phyloP scores from a whole-genome alignment of 2,797 vertebrate genomes.

The Enteromius thamalakanensis region DNA sequence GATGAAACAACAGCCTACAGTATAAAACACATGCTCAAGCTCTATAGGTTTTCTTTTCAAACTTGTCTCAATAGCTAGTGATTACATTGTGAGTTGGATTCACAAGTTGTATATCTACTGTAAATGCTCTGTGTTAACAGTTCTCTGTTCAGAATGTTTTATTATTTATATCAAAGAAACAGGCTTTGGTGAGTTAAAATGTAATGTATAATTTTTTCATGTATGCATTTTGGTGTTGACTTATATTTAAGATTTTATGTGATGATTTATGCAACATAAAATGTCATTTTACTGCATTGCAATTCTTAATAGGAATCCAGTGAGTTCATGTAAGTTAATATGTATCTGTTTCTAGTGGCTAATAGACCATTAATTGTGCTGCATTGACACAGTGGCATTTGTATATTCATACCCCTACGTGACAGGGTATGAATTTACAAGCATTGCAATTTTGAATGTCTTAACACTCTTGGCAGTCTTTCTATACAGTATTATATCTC shows the following conservation, averaged over 20 bases:
- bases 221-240: constrained; percentile 37
- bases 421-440: constrained; percentile 14
- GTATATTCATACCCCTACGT: not conserved
- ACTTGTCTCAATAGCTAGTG: constrained; percentile 16
- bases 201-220: constrained; percentile 22
- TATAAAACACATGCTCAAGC: not conserved
- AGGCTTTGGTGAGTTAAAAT: constrained; percentile 39
- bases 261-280: not conserved
- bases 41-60: constrained; percentile 1
- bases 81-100: constrained; percentile 23
- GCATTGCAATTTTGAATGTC: constrained; percentile 24
- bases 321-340: constrained; percentile 10
- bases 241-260: constrained; percentile 23
- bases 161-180: constrained; percentile 45
- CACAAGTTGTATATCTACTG: constrained; percentile 18
- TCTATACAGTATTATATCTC: not conserved
- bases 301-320: not conserved
- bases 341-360: constrained; percentile 10
- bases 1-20: constrained; percentile 21
- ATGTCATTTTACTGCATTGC: not conserved
- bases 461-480: not conserved
- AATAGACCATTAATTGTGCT: constrained; percentile 9
- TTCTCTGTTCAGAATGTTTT: constrained; percentile 43
- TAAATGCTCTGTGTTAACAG: constrained; percentile 20
- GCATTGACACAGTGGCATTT: not conserved